phyloP scores from a whole-genome alignment of 2,113 vertebrate species.

The Pelusios castaneus region DNA sequence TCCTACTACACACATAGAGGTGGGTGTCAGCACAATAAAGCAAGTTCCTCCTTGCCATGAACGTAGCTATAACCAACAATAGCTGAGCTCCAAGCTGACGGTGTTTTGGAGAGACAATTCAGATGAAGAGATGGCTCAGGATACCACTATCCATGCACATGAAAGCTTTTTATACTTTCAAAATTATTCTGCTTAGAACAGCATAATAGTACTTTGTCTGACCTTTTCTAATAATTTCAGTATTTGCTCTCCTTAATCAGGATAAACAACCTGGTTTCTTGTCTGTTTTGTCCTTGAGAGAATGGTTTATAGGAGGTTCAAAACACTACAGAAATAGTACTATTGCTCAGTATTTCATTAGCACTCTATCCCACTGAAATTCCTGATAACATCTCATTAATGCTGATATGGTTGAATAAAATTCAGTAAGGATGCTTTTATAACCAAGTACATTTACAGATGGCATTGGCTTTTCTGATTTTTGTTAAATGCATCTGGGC shows the following conservation, averaged over 20 bases:
- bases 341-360: background rate
- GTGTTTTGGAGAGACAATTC: slow-evolving; percentile 92
- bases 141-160: slow-evolving; percentile 89
- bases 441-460: background rate
- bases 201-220: background rate
- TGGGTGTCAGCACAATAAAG: slow-evolving; percentile 96
- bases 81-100: slow-evolving; percentile 91
- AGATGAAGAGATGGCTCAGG: slow-evolving; percentile 91
- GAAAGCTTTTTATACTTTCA: slow-evolving; percentile 71
- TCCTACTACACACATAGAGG: slow-evolving; percentile 96
- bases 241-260: background rate
- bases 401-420: background rate
- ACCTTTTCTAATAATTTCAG: background rate
- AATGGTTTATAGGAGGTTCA: background rate
- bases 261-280: background rate
- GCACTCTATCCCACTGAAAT: background rate
- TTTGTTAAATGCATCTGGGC: background rate
- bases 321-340: background rate
- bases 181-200: background rate
- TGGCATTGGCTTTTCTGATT: background rate
- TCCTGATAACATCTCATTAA: background rate
- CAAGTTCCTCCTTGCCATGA: slow-evolving; percentile 99
- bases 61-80: slow-evolving; percentile 94
- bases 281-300: background rate
- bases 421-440: background rate